phyloP scores from a whole-genome alignment of 1,140 invertebrate species.

The Drosophila obscura region DNA sequence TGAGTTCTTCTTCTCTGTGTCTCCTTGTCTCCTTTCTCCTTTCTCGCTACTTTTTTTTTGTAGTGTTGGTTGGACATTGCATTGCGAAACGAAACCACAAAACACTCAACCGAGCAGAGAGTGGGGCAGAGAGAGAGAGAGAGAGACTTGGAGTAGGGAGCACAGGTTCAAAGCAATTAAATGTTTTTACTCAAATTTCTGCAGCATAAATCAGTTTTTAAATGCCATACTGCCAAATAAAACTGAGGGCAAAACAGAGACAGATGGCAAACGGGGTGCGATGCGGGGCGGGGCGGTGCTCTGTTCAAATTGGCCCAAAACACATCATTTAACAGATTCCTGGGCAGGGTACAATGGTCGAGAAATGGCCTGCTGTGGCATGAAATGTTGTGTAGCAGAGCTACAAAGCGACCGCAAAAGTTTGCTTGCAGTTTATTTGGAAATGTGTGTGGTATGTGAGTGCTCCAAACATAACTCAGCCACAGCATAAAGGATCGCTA shows the following conservation, averaged over 20 bases:
- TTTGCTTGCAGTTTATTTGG: too few relatives aligned
- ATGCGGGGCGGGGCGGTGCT: too few relatives aligned
- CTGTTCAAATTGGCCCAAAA: constrained; percentile 62
- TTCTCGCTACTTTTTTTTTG: not conserved
- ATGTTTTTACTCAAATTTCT: constrained; percentile 53
- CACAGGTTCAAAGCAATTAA: constrained; percentile 59
- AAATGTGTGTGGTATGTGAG: too few relatives aligned
- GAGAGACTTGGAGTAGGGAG: not conserved
- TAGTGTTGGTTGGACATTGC: constrained; percentile 53
- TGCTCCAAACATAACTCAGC: too few relatives aligned
- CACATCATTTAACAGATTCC: constrained; percentile 59
- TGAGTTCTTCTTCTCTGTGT: constrained; percentile 17
- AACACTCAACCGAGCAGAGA: not conserved
- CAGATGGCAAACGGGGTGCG: not conserved
- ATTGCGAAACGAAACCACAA: constrained; percentile 43
- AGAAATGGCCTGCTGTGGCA: constrained; percentile 26
- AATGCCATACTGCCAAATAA: constrained; percentile 37
- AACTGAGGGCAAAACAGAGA: not conserved
- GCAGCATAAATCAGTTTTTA: constrained; percentile 66
- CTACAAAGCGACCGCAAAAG: too few relatives aligned
- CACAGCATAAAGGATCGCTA: too few relatives aligned
- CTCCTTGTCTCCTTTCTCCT: not conserved
- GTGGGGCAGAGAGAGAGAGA: not conserved
- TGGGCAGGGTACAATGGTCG: constrained; percentile 37
- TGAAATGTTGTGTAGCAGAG: constrained; percentile 7